Evolutionary conservation across 2,888 invertebrate species (phyloP), one percentile per base, ranked within the genome.

Genomic region (Mesorhabditis belari): DNA sequence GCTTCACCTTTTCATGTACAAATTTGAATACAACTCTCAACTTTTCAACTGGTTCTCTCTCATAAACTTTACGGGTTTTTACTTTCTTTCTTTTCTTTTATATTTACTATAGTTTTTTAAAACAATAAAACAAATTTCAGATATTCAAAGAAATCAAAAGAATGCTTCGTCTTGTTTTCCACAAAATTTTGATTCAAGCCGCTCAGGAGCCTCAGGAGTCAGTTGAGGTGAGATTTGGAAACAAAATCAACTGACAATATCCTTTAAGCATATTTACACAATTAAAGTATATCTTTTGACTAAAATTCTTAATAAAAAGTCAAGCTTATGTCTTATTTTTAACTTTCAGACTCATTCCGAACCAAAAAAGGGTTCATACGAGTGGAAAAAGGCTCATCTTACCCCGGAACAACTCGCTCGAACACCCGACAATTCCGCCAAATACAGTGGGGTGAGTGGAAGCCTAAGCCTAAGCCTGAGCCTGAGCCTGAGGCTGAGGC

Each of bases 341-440:
- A 0, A n/a, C 4, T 27, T 25, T 25, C 23, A 4, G 25, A n/a
- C 4, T 4, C 24, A 56, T 3, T 44, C 61, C 44, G 61, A 65
- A 44, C 58, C 66, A 44, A 65, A 66, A 56, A 67, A 66, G 44
- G 69, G 71, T 54, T 55, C 59, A 3, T 69, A 69, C 52, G 64
- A 67, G 54, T 71, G 71, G 71, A 69, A 71, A 52, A 57, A 61
- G 55, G 67, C 69, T 35, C 64, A 71, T 49, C 35, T 71, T 57
- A 62, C 64, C 9, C 62, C 64, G 1, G 67, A 71, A 21, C 71
- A 71, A 49, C 25, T 71, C 49, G 68, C 63, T 4, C 53, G 69
- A 53, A 68, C 68, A 21, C 66, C 65, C 53, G 68, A 72, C 35
- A 67, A 70, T 29, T 49, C 51, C 19, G 64, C 66, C 35, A 64